These are phyloP conservation scores for Molothrus aeneus DNA, from an alignment of 2,797 vertebrate genomes.

Conservation along the genomic window DNA sequence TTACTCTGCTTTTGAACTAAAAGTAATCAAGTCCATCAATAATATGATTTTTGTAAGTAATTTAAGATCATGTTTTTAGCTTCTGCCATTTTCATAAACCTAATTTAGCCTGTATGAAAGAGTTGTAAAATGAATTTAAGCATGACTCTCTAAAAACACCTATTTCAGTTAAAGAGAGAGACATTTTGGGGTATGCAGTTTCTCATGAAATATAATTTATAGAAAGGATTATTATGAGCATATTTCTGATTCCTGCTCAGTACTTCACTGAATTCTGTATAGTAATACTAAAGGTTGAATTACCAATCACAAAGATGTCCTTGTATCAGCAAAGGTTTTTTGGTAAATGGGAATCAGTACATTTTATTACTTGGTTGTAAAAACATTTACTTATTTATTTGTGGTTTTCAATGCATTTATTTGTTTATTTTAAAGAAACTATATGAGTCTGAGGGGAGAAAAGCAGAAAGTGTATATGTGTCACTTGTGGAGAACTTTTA, in stretches of 20 bases:
- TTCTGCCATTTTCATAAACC: background rate
- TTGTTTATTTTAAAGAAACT: background rate
- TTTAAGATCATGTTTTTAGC: background rate
- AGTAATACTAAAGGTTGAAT: background rate
- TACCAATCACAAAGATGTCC: background rate
- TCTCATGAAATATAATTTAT: background rate
- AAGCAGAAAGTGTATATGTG: background rate
- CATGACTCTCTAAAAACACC: background rate
- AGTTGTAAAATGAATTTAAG: background rate
- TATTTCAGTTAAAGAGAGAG: background rate
- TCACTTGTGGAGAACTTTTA: background rate
- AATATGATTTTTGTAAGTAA: background rate
- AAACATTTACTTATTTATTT: background rate
- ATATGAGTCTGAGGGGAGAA: background rate
- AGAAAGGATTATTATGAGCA: background rate
- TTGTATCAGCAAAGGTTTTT: background rate
- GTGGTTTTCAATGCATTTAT: background rate
- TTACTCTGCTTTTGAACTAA: background rate
- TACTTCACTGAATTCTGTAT: background rate
- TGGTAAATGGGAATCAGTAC: background rate
- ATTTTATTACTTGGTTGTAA: background rate
- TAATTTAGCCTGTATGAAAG: background rate
- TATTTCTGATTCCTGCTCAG: background rate
- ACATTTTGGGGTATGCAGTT: background rate
- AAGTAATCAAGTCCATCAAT: background rate